Percentiles rank a stretch among this genome's conserved stretches.
phyloP scores from a whole-genome alignment of 2,797 vertebrate genomes.

The Neosilurus hyrtlii region DNA sequence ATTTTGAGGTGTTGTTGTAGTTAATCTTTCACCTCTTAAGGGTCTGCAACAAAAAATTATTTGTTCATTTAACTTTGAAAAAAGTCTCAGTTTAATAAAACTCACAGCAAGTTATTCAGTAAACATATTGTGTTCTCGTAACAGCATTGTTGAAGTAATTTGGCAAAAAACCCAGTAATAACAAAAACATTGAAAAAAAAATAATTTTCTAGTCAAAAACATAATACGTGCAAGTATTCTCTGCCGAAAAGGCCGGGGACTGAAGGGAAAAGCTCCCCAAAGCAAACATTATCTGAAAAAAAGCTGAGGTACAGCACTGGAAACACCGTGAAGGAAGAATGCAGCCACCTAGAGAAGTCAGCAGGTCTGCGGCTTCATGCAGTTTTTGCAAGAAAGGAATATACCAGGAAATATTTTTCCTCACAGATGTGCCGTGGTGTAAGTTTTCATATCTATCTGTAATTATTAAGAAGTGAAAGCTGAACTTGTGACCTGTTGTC shows the following conservation, averaged over 20 bases:
- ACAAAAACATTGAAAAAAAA: neutral
- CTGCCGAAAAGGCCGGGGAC: neutral
- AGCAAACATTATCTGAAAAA: neutral
- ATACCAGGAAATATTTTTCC: neutral
- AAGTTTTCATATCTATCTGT: too few relatives aligned
- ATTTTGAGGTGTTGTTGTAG: neutral
- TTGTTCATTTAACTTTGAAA: too few relatives aligned
- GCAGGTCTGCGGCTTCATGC: neutral
- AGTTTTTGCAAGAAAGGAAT: neutral
- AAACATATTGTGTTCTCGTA: neutral
- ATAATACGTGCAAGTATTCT: neutral
- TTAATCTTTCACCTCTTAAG: neutral
- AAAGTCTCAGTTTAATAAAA: too few relatives aligned
- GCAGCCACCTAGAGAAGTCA: neutral
- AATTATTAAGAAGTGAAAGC: too few relatives aligned
- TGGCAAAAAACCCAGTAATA: too few relatives aligned
- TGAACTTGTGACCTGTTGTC: too few relatives aligned
- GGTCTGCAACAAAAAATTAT: too few relatives aligned
- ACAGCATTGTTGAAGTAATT: neutral
- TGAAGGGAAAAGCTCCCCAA: neutral
- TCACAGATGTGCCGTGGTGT: too few relatives aligned
- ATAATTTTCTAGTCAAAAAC: neutral
- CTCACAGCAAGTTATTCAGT: too few relatives aligned
- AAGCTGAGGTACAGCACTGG: neutral
- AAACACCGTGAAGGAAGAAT: neutral